These are phyloP conservation scores for Eonycteris spelaea DNA, from an alignment of 2,113 vertebrate genomes.

Conservation along the genomic window DNA sequence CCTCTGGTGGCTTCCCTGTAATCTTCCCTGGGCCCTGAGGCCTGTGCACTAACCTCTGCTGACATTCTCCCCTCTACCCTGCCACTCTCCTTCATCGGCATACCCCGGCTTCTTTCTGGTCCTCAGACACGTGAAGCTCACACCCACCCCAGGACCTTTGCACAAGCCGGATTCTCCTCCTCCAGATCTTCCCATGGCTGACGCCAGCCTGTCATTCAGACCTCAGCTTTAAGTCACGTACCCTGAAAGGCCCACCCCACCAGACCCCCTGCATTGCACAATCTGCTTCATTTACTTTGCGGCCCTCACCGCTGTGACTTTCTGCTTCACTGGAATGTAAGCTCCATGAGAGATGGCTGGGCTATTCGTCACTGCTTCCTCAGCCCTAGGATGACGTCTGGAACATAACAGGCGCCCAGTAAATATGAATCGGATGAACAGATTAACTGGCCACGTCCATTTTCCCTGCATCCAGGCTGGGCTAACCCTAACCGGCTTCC, in stretches of 20 bases:
- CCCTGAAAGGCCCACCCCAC: not conserved
- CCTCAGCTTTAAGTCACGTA: not conserved
- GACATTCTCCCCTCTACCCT: not conserved
- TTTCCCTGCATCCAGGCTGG: not conserved
- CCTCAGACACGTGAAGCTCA: not conserved
- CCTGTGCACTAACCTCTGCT: not conserved
- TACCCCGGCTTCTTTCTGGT: not conserved
- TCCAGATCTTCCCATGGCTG: not conserved
- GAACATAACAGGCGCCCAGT: rapidly evolving
- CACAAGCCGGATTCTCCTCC: not conserved
- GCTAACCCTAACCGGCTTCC: not conserved
- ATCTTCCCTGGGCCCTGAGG: rapidly evolving
- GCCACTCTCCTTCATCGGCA: not conserved
- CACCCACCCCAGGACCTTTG: not conserved
- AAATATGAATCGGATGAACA: not conserved
- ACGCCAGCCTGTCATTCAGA: not conserved
- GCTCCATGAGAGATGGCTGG: no score
- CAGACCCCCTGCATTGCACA: rapidly evolving
- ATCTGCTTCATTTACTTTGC: not conserved
- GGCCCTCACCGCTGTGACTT: not conserved
- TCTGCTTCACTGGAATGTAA: not conserved
- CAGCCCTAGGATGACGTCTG: not conserved
- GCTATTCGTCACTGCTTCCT: not conserved
- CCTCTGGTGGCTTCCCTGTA: not conserved
- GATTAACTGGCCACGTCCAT: not conserved